Evolutionary conservation across 2,888 invertebrate species (phyloP).

Genomic region (Synergus itoensis): DNA sequence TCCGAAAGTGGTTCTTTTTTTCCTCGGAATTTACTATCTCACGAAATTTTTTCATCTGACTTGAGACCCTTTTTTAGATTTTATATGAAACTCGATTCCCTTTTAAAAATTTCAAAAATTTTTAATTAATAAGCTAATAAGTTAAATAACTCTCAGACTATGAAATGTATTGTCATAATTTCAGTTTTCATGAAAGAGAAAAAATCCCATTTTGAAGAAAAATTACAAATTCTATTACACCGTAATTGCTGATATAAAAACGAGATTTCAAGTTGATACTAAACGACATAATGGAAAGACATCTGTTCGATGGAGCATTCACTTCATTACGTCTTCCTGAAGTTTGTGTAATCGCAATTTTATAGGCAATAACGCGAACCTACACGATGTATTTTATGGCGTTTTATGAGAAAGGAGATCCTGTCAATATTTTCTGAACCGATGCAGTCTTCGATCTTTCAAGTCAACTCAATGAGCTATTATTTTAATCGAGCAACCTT

Average conservation of each 20-base stretch:
- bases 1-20: background rate
- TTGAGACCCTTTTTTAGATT: background rate
- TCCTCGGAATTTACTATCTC: background rate
- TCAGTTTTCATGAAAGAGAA: background rate
- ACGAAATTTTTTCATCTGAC: background rate
- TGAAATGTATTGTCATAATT: background rate
- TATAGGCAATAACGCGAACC: constrained; percentile 52
- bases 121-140: background rate
- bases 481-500: background rate
- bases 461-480: constrained; percentile 6
- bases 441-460: background rate
- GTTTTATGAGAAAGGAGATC: constrained; percentile 44
- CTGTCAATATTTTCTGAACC: constrained; percentile 48
- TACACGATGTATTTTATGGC: constrained; percentile 11
- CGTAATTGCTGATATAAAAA: background rate
- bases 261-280: background rate
- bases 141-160: background rate
- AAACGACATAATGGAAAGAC: background rate
- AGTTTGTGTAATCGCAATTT: constrained; percentile 40
- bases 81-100: background rate
- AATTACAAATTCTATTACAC: background rate
- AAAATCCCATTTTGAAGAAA: background rate
- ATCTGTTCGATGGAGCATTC: constrained; percentile 24
- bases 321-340: constrained; percentile 49
- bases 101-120: background rate